phyloP scores from a whole-genome alignment of 2,888 invertebrate genomes.

The Zygaena filipendulae region DNA sequence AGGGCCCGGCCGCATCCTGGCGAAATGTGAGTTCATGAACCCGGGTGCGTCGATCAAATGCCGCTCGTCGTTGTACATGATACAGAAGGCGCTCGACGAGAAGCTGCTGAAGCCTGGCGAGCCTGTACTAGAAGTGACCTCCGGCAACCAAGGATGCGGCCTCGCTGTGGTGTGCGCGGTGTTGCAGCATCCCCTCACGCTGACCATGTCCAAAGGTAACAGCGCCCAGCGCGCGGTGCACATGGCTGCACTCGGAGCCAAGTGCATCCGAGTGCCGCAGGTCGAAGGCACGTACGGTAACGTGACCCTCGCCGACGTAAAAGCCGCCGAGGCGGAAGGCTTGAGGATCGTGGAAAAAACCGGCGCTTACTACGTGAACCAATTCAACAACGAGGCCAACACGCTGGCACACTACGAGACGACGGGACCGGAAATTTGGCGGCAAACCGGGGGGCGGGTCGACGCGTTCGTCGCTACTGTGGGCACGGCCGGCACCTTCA shows the following conservation, averaged over 20 bases:
- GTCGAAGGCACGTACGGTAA: constrained; percentile 55
- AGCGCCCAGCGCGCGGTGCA: constrained; percentile 53
- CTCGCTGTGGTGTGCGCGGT: constrained; percentile 57
- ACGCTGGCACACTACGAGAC: constrained; percentile 42
- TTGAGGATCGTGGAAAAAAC: constrained; percentile 34
- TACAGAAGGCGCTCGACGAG: constrained; percentile 31
- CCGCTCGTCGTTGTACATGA: constrained; percentile 50
- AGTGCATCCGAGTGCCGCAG: constrained; percentile 48
- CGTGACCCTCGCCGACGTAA: constrained; percentile 47
- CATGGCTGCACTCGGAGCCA: constrained; percentile 57
- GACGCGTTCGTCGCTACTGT: constrained; percentile 52
- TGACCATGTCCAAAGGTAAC: constrained; percentile 56
- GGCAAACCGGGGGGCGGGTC: constrained; percentile 47
- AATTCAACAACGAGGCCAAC: constrained; percentile 45
- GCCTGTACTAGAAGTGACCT: constrained; percentile 49
- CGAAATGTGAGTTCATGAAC: constrained; percentile 61
- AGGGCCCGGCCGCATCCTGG: constrained; percentile 51
- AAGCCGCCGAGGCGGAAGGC: constrained; percentile 42
- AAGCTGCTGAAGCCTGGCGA: constrained; percentile 41
- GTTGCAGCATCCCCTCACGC: constrained; percentile 45
- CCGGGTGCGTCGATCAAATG: constrained; percentile 57
- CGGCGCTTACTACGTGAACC: constrained; percentile 49
- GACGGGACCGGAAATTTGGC: constrained; percentile 60
- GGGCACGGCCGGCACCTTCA: constrained; percentile 53
- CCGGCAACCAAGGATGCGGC: constrained; percentile 58